Conservation (phyloP, 2,113 vertebrate species). For the Scalopus aquaticus region DNA sequence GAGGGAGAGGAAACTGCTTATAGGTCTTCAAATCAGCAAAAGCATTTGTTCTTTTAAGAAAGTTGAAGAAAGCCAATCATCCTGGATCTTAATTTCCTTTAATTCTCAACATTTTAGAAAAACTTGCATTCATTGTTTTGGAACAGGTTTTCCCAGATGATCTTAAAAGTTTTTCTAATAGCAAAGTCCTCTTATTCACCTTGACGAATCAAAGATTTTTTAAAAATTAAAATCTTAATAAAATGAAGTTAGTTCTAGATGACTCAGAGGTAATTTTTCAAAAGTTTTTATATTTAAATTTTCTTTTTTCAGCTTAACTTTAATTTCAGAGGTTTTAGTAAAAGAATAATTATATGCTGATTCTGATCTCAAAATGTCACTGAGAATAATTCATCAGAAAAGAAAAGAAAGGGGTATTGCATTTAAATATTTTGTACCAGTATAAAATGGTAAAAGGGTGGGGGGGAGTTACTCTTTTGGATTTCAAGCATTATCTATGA, state of each 20-base stretch:
- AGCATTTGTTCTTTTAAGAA: not conserved
- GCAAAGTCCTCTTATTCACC: slow-evolving; percentile 32
- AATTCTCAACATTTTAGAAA: not conserved
- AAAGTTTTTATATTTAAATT: slow-evolving; percentile 64
- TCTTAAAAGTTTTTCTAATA: not conserved
- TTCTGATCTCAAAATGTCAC: slow-evolving; percentile 71
- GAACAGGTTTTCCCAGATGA: not conserved
- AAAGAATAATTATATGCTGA: slow-evolving; percentile 70
- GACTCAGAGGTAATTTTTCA: slow-evolving; percentile 60
- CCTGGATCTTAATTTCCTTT: not conserved
- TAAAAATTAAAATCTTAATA: slow-evolving; percentile 45
- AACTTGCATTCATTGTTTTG: not conserved
- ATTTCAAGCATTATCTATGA: slow-evolving; percentile 32
- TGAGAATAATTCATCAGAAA: slow-evolving; percentile 65
- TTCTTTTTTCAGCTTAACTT: slow-evolving; percentile 65
- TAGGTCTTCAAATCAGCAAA: not conserved
- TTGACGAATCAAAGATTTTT: slow-evolving; percentile 1
- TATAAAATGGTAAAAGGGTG: slow-evolving; percentile 10
- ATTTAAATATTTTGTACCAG: slow-evolving; percentile 58
- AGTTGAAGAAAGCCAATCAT: not conserved
- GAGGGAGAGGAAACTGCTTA: not conserved
- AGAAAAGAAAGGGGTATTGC: slow-evolving; percentile 45
- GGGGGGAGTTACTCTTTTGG: not conserved
- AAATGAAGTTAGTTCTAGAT: slow-evolving; percentile 52
- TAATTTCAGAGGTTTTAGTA: slow-evolving; percentile 56